Evolutionary conservation across 2,113 vertebrate species (phyloP).

Genomic region (Hypocryptadius cinnamomeus): DNA sequence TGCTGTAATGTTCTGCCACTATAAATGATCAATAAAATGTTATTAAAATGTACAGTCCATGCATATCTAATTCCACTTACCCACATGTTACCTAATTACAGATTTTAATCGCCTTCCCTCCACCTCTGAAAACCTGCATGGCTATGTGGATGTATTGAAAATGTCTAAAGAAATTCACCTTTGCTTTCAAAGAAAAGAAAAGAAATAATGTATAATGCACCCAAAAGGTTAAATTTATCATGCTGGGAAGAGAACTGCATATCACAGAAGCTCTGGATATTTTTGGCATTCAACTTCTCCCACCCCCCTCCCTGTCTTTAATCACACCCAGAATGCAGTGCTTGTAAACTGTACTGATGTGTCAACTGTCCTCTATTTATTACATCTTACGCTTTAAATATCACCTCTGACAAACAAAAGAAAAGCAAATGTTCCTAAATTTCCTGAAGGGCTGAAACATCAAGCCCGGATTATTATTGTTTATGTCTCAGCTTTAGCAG

Average conservation of each 20-base stretch:
- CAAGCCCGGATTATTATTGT: slow-evolving; percentile 91
- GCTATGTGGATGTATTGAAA: background rate
- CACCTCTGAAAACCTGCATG: slow-evolving; percentile 12
- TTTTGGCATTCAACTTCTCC: slow-evolving; percentile 69
- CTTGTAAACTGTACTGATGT: slow-evolving; percentile 67
- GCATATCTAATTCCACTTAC: slow-evolving; percentile 51
- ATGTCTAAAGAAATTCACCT: background rate
- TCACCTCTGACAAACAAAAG: slow-evolving; percentile 88
- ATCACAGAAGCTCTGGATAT: slow-evolving; percentile 60
- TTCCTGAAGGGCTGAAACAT: slow-evolving; percentile 86
- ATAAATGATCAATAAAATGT: slow-evolving; percentile 51
- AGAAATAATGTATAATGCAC: background rate
- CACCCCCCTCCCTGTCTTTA: slow-evolving; percentile 48
- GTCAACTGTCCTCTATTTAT: slow-evolving; percentile 78
- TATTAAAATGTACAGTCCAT: slow-evolving; percentile 62
- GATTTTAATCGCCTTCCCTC: slow-evolving; percentile 54
- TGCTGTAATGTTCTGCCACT: slow-evolving; percentile 18
- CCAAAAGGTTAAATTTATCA: slow-evolving; percentile 52
- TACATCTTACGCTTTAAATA: slow-evolving; percentile 81
- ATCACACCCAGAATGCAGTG: slow-evolving; percentile 72
- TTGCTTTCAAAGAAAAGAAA: slow-evolving; percentile 19
- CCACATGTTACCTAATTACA: slow-evolving; percentile 57
- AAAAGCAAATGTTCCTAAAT: slow-evolving; percentile 85
- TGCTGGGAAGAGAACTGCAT: slow-evolving; percentile 36
- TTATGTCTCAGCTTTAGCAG: slow-evolving; percentile 88